Conservation (phyloP, 2,113 vertebrate species). For the Phrynosoma platyrhinos region DNA sequence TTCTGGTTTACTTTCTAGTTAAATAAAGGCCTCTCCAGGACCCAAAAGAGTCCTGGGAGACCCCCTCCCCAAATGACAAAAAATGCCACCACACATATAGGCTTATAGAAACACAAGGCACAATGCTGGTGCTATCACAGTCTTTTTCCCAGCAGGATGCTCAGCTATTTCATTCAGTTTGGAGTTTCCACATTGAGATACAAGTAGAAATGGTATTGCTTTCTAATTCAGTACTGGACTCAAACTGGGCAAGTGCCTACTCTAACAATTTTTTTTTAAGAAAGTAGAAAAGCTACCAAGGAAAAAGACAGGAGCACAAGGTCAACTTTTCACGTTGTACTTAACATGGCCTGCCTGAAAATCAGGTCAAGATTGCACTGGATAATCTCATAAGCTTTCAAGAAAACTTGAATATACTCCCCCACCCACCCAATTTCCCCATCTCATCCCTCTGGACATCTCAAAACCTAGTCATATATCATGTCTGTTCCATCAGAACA, state of each 20-base stretch:
- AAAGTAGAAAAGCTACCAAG: not conserved
- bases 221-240: constrained; percentile 38
- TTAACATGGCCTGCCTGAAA: constrained; percentile 58
- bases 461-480: not conserved
- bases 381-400: constrained; percentile 63
- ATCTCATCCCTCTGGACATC: not conserved
- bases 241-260: constrained; percentile 16
- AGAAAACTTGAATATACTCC: constrained; percentile 40
- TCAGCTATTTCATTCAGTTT: constrained; percentile 22
- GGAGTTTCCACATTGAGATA: not conserved
- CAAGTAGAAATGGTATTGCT: constrained; percentile 18
- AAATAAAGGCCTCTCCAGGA: too few species aligned
- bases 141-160: not conserved
- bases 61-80: too few species aligned
- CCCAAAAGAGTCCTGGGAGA: too few species aligned
- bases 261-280: not conserved
- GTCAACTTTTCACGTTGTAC: constrained; percentile 34
- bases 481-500: not conserved
- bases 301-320: constrained; percentile 32
- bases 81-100: too few species aligned
- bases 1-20: too few species aligned
- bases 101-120: not conserved
- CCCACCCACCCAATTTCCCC: constrained; percentile 12
- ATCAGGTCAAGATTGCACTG: constrained; percentile 47
- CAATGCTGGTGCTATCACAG: not conserved